Percentiles rank a stretch among this genome's conserved stretches.
phyloP scores from a whole-genome alignment of 2,888 invertebrate genomes.

The Lasioglossum zephyrum region DNA sequence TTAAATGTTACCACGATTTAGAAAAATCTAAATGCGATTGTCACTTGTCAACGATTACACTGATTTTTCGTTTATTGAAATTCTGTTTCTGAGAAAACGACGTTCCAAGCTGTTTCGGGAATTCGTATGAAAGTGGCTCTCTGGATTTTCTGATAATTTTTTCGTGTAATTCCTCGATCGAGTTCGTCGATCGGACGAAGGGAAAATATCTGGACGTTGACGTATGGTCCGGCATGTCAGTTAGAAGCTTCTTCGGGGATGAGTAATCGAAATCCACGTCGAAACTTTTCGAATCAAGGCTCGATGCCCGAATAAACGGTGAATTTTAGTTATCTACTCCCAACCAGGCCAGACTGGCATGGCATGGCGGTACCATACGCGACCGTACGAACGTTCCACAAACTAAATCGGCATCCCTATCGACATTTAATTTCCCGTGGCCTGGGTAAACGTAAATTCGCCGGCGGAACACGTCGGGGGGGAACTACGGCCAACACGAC shows the following conservation, averaged over 20 bases:
- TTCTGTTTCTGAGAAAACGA: background rate
- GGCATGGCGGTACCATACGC: conserved; percentile 12
- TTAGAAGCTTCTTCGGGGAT: conserved; percentile 20
- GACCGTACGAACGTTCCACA: conserved; percentile 32
- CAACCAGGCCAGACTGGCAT: background rate
- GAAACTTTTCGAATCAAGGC: conserved; percentile 47
- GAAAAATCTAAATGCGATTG: too few species aligned
- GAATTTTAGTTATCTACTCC: conserved; percentile 64
- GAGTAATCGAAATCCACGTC: conserved; percentile 56
- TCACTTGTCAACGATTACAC: too few species aligned
- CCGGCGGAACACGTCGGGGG: conserved; percentile 26
- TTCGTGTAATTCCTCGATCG: background rate
- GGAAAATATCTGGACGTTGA: conserved; percentile 7
- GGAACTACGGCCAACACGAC: conserved; percentile 27
- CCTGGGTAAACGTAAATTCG: conserved; percentile 65
- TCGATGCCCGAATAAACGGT: conserved; percentile 58
- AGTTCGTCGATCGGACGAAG: background rate
- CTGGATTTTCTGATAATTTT: background rate
- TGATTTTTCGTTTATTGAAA: background rate
- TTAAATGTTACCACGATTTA: too few species aligned
- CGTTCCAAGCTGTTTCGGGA: background rate
- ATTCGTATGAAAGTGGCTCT: background rate
- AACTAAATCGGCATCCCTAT: conserved; percentile 64
- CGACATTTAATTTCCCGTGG: conserved; percentile 73
- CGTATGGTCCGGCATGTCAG: conserved; percentile 7